Evolutionary conservation across 2,797 vertebrate genomes (phyloP), one percentile per base, ranked within the genome.

Genomic region (Merluccius polli): DNA sequence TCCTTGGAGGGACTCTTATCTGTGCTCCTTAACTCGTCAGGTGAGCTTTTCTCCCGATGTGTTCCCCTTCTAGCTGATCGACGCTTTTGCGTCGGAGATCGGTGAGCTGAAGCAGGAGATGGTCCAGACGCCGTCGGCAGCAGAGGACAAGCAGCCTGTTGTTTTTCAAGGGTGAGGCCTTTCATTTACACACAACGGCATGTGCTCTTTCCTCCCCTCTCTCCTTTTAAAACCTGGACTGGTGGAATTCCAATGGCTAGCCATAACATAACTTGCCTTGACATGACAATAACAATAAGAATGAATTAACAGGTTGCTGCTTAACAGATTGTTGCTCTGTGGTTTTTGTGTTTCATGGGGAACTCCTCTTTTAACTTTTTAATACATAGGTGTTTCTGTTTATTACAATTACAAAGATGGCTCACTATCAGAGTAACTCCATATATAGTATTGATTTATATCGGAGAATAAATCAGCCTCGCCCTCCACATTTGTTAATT

Each of bases 21-120:
- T 44, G 77, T 72, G 24, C 4, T 13, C 15, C 21, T 48, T 16
- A 4, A 44, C 68, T 41, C 24, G 86, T 13, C 88, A 30, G 9
- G 75, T 69, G 52, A 21, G 82, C 1, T 75, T n/a, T 15, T 81
- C 63, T 82, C n/a, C 1, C 63, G 81, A 52, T 74, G 24, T 83
- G 1, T 30, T 21, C 72, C 67, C 44, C 67, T 78, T 74, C 5
- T 88, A 98, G 97, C 94, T 98, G 87, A 94, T 98, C 89, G 95
- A 98, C 93, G 95, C 95, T 3, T 96, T 98, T 78, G 96, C 95
- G 33, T 92, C 90, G 68, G 96, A 98, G 93, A 95, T 98, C 44
- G 95, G 95, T 79, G 95, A 96, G 87, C 92, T 98, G 91, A 96
- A 96, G 88, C 96, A 95, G 82, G 96, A 98, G 93, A 96, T 98